Base-by-base conservation (phyloP, 2,113 vertebrate species). In the Pandion haliaetus region DNA sequence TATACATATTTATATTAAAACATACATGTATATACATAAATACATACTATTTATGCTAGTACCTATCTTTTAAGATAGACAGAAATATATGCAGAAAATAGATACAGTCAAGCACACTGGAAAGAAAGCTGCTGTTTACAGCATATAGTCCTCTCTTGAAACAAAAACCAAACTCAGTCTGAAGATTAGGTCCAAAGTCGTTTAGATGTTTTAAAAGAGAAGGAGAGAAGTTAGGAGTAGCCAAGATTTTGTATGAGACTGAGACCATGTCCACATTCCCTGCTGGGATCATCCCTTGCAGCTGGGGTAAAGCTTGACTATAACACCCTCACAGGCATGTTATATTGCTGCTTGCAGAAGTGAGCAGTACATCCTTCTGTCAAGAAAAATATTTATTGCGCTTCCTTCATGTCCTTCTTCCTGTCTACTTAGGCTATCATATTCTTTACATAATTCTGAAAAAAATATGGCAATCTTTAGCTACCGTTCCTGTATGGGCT, bases 281-380 rank as follows among this genome's bases (percentile, higher is more conserved):
- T 72, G 3, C 14, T 50, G 44, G 9, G n/a, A 80, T 25, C 11
- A 47, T 28, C 18, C 8, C 9, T 61, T 59, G 9, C 6, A 57
- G 20, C 8, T 44, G 26, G 21, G 6, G 6, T 0, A 12, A 63
- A 65, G 3, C 3, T 47, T 42, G 12, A 8, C 9, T 11, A 19
- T 36, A 82, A n/a, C 12, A n/a, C 13, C 13, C 18, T 76, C 20
- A 45, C 13, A 79, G 6, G 17, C 1, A 0, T 31, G 47, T 45
- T 79, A 20, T 31, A 24, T 14, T 82, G 5, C 4, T 47, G 21
- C 54, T 67, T 76, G 42, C 17, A 71, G 23, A 54, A 50, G 12
- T 13, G 10, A 58, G 17, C 17, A 76, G 15, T 6, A 26, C 4
- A 47, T 38, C 11, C 5, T 72, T 76, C 24, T 72, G n/a, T 61